Evolutionary conservation across 2,113 vertebrate species (phyloP).

Genomic region (Oncorhynchus mykiss): DNA sequence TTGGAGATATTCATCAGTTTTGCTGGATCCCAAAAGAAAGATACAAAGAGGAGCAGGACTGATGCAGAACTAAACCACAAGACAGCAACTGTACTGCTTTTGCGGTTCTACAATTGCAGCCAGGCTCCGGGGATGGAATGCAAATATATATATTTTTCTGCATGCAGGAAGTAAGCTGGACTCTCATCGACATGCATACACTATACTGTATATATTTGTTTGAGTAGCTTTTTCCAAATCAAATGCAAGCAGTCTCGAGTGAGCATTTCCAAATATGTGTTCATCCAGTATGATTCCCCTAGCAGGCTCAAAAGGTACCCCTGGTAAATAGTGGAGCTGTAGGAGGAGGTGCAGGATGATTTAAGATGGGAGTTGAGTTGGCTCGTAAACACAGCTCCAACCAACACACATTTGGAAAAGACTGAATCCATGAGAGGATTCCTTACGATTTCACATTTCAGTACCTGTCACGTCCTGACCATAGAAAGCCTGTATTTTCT

Average conservation of each 20-base stretch:
- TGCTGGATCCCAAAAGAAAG: too few species aligned
- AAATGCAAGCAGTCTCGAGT: not conserved
- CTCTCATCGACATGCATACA: not conserved
- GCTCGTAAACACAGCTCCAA: conserved; percentile 12
- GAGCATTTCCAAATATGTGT: conserved; percentile 2
- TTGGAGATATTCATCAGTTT: too few species aligned
- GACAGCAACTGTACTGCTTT: too few species aligned
- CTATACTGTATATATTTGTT: not conserved
- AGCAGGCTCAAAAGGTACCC: not conserved
- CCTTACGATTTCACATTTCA: not conserved
- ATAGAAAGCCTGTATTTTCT: too few species aligned
- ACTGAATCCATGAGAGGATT: not conserved
- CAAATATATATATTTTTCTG: not conserved
- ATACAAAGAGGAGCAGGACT: too few species aligned
- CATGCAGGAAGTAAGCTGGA: not conserved
- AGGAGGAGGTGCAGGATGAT: not conserved
- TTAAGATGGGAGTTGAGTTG: not conserved
- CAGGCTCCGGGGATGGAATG: not conserved
- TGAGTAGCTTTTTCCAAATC: not conserved
- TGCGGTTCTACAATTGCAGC: not conserved
- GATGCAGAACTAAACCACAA: too few species aligned
- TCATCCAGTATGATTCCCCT: not conserved
- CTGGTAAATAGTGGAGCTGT: not conserved
- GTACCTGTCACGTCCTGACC: not conserved
- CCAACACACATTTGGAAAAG: not conserved